Percentiles rank a stretch among this genome's conserved stretches.
phyloP scores from a whole-genome alignment of 1,140 invertebrate genomes.

The Drosophila prosaltans region DNA sequence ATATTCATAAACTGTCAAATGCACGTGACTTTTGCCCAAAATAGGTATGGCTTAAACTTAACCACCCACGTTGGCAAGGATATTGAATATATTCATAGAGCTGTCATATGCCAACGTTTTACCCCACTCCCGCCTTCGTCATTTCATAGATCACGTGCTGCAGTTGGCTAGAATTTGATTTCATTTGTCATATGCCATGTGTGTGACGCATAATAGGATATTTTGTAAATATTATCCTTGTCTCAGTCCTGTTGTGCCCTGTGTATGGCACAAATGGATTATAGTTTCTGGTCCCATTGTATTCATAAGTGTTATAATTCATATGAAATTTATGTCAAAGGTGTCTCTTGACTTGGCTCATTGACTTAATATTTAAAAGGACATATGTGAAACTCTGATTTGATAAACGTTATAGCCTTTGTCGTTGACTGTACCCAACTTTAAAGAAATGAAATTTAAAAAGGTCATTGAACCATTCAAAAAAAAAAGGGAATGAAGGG shows the following conservation, averaged over 20 bases:
- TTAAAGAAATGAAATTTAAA: background rate
- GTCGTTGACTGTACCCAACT: background rate
- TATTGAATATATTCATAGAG: conserved; percentile 46
- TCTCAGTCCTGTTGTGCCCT: background rate
- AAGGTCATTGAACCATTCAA: conserved; percentile 4
- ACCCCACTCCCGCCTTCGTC: background rate
- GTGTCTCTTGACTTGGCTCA: conserved; percentile 48
- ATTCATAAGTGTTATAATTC: conserved; percentile 72
- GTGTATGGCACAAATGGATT: conserved; percentile 59
- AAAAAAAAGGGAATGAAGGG: background rate
- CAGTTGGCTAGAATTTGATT: conserved; percentile 56
- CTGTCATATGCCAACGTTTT: conserved; percentile 51
- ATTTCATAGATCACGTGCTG: conserved; percentile 63
- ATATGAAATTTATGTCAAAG: conserved; percentile 68
- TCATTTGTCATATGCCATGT: conserved; percentile 53
- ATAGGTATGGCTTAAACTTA: background rate
- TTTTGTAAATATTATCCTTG: conserved; percentile 38
- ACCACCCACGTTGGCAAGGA: background rate
- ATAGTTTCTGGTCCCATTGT: conserved; percentile 28
- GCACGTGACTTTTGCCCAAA: conserved; percentile 67
- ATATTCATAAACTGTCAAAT: conserved; percentile 58
- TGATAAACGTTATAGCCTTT: background rate
- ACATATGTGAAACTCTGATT: conserved; percentile 35
- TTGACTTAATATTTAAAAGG: conserved; percentile 37
- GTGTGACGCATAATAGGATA: conserved; percentile 32